Base-by-base conservation (phyloP, 1,140 invertebrate genomes). In the Eumaeus atala region DNA sequence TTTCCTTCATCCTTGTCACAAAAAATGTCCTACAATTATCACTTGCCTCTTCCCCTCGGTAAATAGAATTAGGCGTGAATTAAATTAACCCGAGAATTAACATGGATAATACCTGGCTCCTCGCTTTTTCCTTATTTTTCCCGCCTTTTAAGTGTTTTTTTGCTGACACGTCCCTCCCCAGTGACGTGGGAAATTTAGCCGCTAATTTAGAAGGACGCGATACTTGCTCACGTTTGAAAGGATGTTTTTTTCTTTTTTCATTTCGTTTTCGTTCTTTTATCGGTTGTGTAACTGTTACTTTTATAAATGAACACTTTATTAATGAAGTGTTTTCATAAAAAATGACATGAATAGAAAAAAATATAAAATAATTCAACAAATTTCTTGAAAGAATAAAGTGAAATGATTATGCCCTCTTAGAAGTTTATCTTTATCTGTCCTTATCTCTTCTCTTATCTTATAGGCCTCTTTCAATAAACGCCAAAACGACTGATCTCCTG, bases 51-150 rank as follows among this genome's bases (percentile, higher is more conserved):
- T 83, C 77, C 78, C 54, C 77, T 82, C 74, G 59, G 67, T 76
- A 83, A 86, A 86, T 86, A 84, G 81, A 86, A 84, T 86, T 86
- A 86, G 75, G 77, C 76, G 74, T 63, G 77, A 83, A 86, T 86
- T 84, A 81, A 80, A 86, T 86, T 86, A 84, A 66, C 73, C 69
- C 64, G 66, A 67, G 83, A 75, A 86, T 86, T 86, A 86, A 83
- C 83, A 84, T 71, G 83, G 81, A 86, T 86, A 84, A 86, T 86
- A 69, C 74, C 66, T 62, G 66, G 58, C 66, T 66, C 58, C 62
- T 64, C 64, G 53, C 67, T 74, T 75, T 78, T 77, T 74, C 70
- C 65, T 74, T 71, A 69, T 80, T 79, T 82, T 72, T 76, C 62
- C 61, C 70, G 67, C 61, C 68, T 72, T 70, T 73, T 65, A 62